phyloP scores from a whole-genome alignment of 1,140 invertebrate genomes.

The Drosophila oshimai region DNA sequence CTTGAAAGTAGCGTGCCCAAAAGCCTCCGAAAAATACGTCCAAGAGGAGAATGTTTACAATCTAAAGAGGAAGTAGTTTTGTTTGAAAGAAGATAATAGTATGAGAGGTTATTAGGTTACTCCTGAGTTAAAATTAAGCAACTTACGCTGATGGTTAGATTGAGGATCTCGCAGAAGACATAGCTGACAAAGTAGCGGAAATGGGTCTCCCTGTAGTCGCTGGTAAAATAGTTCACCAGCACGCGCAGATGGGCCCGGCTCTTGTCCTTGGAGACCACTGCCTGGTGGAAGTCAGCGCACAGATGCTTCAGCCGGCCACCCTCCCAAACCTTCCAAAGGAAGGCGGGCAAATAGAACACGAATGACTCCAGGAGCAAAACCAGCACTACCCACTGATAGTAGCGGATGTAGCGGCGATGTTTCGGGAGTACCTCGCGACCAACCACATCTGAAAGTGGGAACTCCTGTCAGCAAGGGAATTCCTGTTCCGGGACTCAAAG shows the following conservation, averaged over 20 bases:
- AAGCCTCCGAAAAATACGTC: conserved; percentile 89
- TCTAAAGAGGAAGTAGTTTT: conserved; percentile 79
- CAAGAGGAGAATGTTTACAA: conserved; percentile 85
- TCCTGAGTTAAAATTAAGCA: too few relatives aligned
- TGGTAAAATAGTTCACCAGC: conserved; percentile 84
- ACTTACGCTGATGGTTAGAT: conserved; percentile 87
- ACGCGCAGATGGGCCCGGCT: conserved; percentile 83
- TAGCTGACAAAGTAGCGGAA: conserved; percentile 88
- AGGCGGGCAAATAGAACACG: conserved; percentile 89
- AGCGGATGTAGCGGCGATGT: conserved; percentile 86
- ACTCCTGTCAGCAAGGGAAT: conserved; percentile 19
- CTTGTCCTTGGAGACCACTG: conserved; percentile 80
- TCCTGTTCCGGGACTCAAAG: not conserved
- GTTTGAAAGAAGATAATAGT: too few relatives aligned
- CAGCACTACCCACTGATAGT: conserved; percentile 95
- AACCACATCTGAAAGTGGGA: conserved; percentile 15
- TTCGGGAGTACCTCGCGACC: conserved; percentile 7
- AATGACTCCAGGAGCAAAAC: conserved; percentile 91
- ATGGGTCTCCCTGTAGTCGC: conserved; percentile 85
- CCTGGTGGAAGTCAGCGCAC: conserved; percentile 82
- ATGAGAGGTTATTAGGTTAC: too few relatives aligned
- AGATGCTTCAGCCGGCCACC: conserved; percentile 85
- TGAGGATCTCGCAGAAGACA: conserved; percentile 88
- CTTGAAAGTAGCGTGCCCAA: conserved; percentile 88
- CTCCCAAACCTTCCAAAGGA: conserved; percentile 91